Evolutionary conservation across 2,797 vertebrate species (phyloP).

Genomic region (Crotalus adamanteus): DNA sequence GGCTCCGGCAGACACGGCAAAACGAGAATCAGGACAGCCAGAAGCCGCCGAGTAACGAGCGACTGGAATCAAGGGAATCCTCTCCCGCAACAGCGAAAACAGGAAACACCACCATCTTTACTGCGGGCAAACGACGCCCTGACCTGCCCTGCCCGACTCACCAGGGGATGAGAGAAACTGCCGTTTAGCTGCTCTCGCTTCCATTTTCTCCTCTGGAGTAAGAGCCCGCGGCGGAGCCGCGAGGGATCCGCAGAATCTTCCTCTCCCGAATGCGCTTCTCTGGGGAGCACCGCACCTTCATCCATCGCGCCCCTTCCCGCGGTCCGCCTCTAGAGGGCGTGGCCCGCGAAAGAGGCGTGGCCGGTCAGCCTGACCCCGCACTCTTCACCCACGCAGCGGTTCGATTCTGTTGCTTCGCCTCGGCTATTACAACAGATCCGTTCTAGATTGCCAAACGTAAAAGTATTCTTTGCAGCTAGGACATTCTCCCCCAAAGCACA

Average conservation of each 20-base stretch:
- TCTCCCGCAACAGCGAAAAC: too few relatives aligned
- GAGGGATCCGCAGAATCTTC: background rate
- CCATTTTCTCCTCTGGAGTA: background rate
- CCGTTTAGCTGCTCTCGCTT: background rate
- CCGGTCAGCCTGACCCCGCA: background rate
- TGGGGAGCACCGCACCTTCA: background rate
- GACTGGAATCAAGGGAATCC: background rate
- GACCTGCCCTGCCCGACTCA: constrained; percentile 6
- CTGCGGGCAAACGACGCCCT: background rate
- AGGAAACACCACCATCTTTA: constrained; percentile 43
- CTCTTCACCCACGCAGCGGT: background rate
- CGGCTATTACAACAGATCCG: background rate
- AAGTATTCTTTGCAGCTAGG: background rate
- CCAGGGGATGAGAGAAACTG: background rate
- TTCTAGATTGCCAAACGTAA: background rate
- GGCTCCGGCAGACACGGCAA: background rate
- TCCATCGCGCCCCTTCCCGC: constrained; percentile 27
- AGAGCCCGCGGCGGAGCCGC: rapidly evolving
- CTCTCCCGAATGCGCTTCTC: constrained; percentile 14
- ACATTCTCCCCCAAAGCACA: background rate
- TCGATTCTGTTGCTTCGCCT: background rate
- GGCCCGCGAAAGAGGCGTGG: background rate
- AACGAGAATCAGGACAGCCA: background rate
- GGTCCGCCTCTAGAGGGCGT: background rate
- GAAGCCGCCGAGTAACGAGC: background rate